Evolutionary conservation across 2,797 vertebrate genomes (phyloP).

Genomic region (Malurus leucopterus): DNA sequence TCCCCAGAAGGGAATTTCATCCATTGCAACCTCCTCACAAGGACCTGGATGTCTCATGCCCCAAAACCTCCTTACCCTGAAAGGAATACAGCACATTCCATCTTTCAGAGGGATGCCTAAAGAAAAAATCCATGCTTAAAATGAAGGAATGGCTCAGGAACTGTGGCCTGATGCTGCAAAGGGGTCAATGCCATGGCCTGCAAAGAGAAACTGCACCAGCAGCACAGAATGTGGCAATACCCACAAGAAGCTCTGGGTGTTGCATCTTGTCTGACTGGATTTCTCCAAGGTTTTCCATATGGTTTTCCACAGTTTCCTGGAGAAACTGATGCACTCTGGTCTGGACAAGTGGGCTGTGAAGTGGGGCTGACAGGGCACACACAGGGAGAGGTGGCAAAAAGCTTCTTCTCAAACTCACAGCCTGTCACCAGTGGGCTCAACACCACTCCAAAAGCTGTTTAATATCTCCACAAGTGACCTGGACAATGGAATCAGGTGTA

Average conservation of each 20-base stretch:
- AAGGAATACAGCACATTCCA: background rate
- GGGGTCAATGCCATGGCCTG: background rate
- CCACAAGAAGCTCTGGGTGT: no score
- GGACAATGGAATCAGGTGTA: background rate
- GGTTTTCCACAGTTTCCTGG: background rate
- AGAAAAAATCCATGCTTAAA: background rate
- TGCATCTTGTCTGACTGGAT: background rate
- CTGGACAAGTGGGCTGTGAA: background rate
- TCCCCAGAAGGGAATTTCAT: background rate
- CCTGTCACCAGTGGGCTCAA: accelerated
- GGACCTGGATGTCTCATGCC: no score
- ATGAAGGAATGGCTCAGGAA: background rate
- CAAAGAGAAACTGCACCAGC: background rate
- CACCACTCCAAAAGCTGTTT: accelerated
- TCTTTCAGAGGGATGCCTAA: background rate
- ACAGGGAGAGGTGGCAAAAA: background rate
- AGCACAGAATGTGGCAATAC: background rate
- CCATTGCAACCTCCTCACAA: background rate
- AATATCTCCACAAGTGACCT: background rate
- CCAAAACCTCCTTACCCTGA: background rate
- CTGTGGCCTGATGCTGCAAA: background rate
- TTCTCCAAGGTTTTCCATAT: background rate
- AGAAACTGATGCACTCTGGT: background rate
- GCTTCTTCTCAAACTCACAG: background rate
- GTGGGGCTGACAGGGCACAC: background rate